phyloP scores from a whole-genome alignment of 1,140 invertebrate species.

The Hestina assimilis region DNA sequence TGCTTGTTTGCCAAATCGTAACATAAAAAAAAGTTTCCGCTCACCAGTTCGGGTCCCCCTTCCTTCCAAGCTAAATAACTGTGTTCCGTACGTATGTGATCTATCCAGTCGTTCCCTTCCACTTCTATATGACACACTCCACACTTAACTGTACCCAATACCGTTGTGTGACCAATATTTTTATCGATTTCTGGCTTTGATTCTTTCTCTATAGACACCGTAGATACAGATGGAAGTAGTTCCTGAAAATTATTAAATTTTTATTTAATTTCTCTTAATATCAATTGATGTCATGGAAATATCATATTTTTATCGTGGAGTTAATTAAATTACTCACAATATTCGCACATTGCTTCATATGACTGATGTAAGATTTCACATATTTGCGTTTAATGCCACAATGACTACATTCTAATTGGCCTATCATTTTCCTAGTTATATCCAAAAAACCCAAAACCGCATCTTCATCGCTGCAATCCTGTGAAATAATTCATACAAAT shows the following conservation, averaged over 20 bases:
- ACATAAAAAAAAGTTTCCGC: background rate
- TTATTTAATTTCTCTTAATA: too few relatives aligned
- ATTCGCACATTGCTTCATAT: conserved; percentile 39
- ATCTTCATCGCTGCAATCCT: conserved; percentile 45
- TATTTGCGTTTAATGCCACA: conserved; percentile 42
- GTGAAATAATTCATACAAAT: conserved; percentile 16
- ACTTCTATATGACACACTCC: conserved; percentile 46
- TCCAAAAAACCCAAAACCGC: conserved; percentile 37
- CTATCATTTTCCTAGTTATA: conserved; percentile 29
- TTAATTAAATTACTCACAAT: conserved; percentile 8
- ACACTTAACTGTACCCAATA: conserved; percentile 30
- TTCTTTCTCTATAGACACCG: background rate
- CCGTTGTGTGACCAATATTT: background rate
- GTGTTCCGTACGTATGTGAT: conserved; percentile 36
- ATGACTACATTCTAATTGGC: conserved; percentile 37
- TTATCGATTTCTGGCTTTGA: background rate
- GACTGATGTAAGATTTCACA: conserved; percentile 39
- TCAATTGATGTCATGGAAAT: too few relatives aligned
- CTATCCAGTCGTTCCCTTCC: conserved; percentile 23
- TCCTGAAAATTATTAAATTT: conserved; percentile 1
- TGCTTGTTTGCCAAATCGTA: too few relatives aligned
- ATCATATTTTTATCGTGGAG: too few relatives aligned
- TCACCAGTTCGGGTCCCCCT: conserved; percentile 35
- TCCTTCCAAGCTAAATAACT: conserved; percentile 43
- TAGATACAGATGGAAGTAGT: background rate